A percentile compares a stretch with the other conserved stretches of the same genome.
Conservation (phyloP, 2,888 invertebrate species). For the Megalurothrips usitatus region DNA sequence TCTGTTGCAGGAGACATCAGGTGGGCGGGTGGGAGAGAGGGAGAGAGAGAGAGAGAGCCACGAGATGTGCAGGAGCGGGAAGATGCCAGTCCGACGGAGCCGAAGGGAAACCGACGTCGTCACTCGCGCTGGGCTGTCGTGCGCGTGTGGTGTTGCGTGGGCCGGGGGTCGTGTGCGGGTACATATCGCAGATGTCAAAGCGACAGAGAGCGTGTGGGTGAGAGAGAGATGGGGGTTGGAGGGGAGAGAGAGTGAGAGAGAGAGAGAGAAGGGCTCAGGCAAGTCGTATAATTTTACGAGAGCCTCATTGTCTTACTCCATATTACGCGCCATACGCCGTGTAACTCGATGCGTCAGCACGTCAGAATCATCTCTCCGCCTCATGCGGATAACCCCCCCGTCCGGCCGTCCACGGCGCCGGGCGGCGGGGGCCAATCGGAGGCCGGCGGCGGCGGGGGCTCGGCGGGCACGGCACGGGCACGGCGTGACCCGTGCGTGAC, state of each 20-base stretch:
- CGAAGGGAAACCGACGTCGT: not conserved
- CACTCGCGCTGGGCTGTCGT: no score
- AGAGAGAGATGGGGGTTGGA: not conserved
- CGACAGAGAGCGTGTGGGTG: not conserved
- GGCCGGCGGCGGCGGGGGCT: no score
- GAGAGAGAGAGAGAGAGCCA: not conserved
- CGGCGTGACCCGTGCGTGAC: no score
- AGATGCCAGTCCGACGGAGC: not conserved
- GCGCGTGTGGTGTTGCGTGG: no score
- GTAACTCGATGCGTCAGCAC: not conserved
- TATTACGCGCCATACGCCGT: not conserved
- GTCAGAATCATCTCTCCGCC: not conserved
- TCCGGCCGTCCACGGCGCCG: no score
- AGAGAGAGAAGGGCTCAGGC: not conserved
- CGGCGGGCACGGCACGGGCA: no score
- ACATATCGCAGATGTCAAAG: no score
- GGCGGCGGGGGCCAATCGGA: no score
- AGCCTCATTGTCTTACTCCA: slow-evolving; percentile 6
- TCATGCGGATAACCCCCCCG: no score
- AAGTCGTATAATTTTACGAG: not conserved
- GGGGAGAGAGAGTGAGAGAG: not conserved
- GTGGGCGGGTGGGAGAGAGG: not conserved
- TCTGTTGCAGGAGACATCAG: no score
- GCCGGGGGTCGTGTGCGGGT: no score
- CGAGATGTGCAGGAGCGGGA: not conserved